Conservation (phyloP, 2,113 vertebrate species). For the Baryphthengus martii region DNA sequence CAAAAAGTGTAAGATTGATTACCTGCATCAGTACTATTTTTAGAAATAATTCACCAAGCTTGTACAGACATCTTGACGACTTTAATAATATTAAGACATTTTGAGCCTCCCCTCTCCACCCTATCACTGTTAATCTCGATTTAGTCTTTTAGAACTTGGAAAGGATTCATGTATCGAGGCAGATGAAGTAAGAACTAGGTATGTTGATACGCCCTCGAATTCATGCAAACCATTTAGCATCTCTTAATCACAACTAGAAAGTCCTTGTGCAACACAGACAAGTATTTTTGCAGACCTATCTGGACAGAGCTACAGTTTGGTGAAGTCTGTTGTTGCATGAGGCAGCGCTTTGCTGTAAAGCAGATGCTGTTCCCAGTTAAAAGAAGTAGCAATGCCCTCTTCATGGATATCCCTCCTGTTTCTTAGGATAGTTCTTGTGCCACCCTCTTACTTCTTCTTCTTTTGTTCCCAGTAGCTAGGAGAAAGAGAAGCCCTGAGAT, state of each 20-base stretch:
- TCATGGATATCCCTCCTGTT: not conserved
- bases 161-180: not conserved
- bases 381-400: not conserved
- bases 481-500: accelerated
- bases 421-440: not conserved
- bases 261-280: not conserved
- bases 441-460: not conserved
- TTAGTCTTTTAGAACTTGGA: not conserved
- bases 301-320: not conserved
- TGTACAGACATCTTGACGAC: constrained; percentile 17
- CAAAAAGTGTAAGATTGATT: constrained; percentile 55
- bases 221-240: not conserved
- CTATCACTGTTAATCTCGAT: not conserved
- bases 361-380: not conserved
- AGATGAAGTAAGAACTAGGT: not conserved
- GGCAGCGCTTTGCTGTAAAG: not conserved
- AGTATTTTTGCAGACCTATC: no score
- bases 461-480: not conserved
- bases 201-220: not conserved
- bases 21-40: not conserved
- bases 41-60: constrained; percentile 62
- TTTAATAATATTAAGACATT: not conserved
- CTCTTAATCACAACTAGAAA: not conserved
- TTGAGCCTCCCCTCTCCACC: not conserved
- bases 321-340: not conserved